A percentile compares a stretch with the other conserved stretches of the same genome.
Conservation (phyloP, 1,140 invertebrate genomes). For the Tribolium castaneum region DNA sequence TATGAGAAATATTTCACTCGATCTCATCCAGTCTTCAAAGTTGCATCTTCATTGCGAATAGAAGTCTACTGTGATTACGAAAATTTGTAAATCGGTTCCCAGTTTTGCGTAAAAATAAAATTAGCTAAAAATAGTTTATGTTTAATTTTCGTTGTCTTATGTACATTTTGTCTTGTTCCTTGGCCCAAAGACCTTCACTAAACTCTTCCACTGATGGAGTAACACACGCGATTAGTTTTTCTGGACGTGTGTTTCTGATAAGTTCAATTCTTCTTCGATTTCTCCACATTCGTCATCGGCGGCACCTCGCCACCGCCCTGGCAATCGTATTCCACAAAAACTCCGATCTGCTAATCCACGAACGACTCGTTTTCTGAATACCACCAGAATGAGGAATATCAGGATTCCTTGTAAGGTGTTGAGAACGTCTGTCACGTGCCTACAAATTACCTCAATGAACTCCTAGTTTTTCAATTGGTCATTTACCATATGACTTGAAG, state of each 20-base stretch:
- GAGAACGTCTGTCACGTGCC: slow-evolving; percentile 72
- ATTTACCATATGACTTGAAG: slow-evolving; percentile 27
- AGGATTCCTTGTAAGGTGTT: slow-evolving; percentile 75
- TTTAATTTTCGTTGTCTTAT: too few relatives aligned
- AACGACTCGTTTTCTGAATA: slow-evolving; percentile 70
- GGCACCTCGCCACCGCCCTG: slow-evolving; percentile 62
- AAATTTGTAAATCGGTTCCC: too few relatives aligned
- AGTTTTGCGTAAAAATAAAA: too few relatives aligned
- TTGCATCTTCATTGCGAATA: too few relatives aligned
- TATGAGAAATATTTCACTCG: too few relatives aligned
- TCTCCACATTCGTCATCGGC: slow-evolving; percentile 68
- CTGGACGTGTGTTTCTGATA: slow-evolving; percentile 12
- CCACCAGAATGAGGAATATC: slow-evolving; percentile 73
- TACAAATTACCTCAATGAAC: slow-evolving; percentile 59
- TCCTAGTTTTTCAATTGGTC: not conserved
- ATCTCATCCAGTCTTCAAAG: too few relatives aligned
- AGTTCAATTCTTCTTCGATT: slow-evolving; percentile 63
- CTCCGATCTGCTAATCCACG: slow-evolving; percentile 65
- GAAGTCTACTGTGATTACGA: too few relatives aligned
- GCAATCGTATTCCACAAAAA: slow-evolving; percentile 63
- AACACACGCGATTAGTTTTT: not conserved
- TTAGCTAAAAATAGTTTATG: too few relatives aligned
- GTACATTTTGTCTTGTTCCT: too few relatives aligned
- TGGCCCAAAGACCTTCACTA: too few relatives aligned
- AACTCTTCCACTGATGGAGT: too few relatives aligned